Percentiles rank a stretch among this genome's conserved stretches.
Conservation (phyloP, 2,113 vertebrate genomes). For the Proteles cristata region DNA sequence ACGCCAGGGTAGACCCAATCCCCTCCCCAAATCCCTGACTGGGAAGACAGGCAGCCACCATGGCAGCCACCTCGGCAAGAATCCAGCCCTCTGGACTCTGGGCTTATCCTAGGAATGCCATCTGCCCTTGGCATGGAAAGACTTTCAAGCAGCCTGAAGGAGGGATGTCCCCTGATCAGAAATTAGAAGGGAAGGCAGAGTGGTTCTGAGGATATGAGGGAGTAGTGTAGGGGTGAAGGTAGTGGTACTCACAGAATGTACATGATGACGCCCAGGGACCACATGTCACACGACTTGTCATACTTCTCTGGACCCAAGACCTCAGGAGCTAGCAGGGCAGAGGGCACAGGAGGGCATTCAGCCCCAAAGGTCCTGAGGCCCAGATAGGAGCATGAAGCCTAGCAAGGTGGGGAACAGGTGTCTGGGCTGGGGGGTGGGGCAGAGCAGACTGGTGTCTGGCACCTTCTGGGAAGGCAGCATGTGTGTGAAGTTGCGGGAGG, state of each 20-base stretch:
- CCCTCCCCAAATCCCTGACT: not conserved
- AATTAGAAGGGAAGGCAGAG: not conserved
- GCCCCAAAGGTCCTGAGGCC: not conserved
- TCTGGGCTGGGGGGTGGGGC: not conserved
- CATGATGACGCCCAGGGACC: constrained; percentile 99
- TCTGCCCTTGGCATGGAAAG: not conserved
- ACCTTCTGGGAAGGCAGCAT: constrained; percentile 72
- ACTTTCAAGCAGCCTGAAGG: not conserved
- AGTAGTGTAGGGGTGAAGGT: not conserved
- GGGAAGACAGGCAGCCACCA: not conserved
- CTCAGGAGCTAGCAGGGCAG: constrained; percentile 92
- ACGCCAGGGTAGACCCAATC: not conserved
- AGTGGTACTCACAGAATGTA: constrained; percentile 97
- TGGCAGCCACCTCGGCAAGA: not conserved
- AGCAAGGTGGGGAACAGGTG: constrained; percentile 42
- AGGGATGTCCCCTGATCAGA: not conserved
- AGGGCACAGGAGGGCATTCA: constrained; percentile 8
- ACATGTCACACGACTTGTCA: constrained; percentile 99
- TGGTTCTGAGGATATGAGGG: not conserved
- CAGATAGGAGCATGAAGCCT: not conserved
- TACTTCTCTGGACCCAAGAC: constrained; percentile 99
- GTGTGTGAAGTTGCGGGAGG: constrained; percentile 54
- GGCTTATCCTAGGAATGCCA: not conserved
- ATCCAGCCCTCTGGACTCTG: not conserved
- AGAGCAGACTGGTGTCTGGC: constrained; percentile 69